Percentiles rank a stretch among this genome's conserved stretches.
These are phyloP conservation scores for Macrophya alboannulata DNA, from an alignment of 2,888 invertebrate species.

Conservation along the genomic window DNA sequence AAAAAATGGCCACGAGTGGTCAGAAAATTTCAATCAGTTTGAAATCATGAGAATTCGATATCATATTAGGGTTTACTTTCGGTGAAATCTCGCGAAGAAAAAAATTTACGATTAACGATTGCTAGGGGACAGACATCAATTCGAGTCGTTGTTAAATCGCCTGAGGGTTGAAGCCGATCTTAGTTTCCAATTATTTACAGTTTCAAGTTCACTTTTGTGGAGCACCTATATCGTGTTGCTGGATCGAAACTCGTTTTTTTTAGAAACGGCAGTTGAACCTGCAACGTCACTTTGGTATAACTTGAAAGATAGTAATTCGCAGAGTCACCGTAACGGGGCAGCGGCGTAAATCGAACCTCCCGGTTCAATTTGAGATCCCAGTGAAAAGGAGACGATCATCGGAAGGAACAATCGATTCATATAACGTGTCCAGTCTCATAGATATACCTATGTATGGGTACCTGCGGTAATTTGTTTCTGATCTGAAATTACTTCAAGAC, in stretches of 20 bases:
- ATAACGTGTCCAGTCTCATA: background rate
- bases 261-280: background rate
- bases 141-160: background rate
- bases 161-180: background rate
- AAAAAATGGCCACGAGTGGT: background rate
- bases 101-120: background rate
- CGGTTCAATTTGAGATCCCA: conserved; percentile 33
- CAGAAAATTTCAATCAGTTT: conserved; percentile 19
- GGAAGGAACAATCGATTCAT: conserved; percentile 13
- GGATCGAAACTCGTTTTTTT: background rate
- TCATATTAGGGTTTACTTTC: background rate
- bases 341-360: conserved; percentile 3
- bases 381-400: conserved; percentile 16
- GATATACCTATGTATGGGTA: background rate
- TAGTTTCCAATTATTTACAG: background rate
- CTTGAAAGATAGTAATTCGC: conserved; percentile 18
- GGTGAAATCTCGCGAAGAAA: background rate
- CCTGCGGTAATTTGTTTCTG: conserved; percentile 11
- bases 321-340: conserved; percentile 9
- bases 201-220: conserved; percentile 13
- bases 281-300: background rate
- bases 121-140: background rate
- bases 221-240: background rate
- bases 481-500: conserved; percentile 22
- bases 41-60: background rate